Percentiles rank a stretch among this genome's conserved stretches.
These are phyloP conservation scores for Philonicus albiceps DNA, from an alignment of 2,888 invertebrate species.

Conservation along the genomic window DNA sequence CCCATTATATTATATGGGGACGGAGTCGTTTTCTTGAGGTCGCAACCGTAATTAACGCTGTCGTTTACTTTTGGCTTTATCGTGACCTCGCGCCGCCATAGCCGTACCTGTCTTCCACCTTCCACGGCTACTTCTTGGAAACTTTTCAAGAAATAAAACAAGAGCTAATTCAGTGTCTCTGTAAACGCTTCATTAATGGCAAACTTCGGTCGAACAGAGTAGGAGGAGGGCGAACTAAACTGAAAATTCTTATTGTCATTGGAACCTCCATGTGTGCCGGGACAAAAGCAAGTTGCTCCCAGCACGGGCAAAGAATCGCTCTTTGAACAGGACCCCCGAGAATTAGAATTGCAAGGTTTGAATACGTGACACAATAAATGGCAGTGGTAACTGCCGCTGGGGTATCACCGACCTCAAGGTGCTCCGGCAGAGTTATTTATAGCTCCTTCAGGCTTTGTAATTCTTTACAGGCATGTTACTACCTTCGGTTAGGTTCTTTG, in stretches of 20 bases:
- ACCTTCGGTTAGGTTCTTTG: not conserved
- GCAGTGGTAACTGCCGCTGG: not conserved
- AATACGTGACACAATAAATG: not conserved
- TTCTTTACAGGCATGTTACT: not conserved
- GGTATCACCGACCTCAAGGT: not conserved
- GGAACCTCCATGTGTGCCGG: not conserved
- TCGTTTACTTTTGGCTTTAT: conserved; percentile 29
- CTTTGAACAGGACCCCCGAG: not conserved
- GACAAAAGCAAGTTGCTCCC: not conserved
- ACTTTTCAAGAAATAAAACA: conserved; percentile 15
- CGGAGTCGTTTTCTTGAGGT: conserved; percentile 37
- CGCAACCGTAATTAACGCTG: conserved; percentile 37
- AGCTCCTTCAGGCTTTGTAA: not conserved
- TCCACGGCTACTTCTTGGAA: not conserved
- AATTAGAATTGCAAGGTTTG: not conserved
- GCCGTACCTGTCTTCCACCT: not conserved
- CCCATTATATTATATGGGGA: not conserved
- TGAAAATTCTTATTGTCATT: not conserved
- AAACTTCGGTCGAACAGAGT: not conserved
- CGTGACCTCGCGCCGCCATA: not conserved
- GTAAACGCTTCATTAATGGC: conserved; percentile 28
- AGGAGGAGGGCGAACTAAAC: not conserved
- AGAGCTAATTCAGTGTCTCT: conserved; percentile 16
- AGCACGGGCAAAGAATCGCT: not conserved
- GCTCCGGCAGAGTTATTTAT: not conserved